Evolutionary conservation across 2,888 invertebrate genomes (phyloP).

Genomic region (Altica lythri): DNA sequence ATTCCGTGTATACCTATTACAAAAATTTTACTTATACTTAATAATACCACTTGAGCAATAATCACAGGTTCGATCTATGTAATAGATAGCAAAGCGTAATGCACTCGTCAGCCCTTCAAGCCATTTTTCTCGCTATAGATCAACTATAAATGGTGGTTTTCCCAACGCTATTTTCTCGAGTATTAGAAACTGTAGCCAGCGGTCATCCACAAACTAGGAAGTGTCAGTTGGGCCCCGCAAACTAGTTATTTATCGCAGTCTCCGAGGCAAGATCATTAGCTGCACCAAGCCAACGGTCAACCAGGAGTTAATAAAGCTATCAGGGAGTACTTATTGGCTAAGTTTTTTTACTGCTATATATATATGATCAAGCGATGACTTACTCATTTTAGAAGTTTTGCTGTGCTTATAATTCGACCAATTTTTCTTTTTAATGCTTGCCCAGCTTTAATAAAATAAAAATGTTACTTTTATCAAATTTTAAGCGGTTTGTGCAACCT

Average conservation of each 20-base stretch:
- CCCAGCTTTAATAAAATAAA: too few relatives aligned
- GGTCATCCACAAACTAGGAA: conserved; percentile 49
- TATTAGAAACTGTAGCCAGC: conserved; percentile 41
- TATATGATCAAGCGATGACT: background rate
- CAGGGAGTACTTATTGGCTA: conserved; percentile 46
- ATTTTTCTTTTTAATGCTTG: too few relatives aligned
- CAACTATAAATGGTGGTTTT: conserved; percentile 35
- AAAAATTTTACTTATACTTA: too few relatives aligned
- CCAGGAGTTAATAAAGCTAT: conserved; percentile 52
- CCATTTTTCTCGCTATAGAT: conserved; percentile 33
- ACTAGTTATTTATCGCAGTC: conserved; percentile 53
- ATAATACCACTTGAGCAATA: background rate
- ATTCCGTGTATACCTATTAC: too few relatives aligned
- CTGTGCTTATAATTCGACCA: too few relatives aligned
- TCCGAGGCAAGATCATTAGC: conserved; percentile 49
- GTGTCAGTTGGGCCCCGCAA: conserved; percentile 44
- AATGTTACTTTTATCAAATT: too few relatives aligned
- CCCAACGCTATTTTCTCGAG: conserved; percentile 33
- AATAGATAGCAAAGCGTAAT: conserved; percentile 16
- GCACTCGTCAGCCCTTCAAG: conserved; percentile 25
- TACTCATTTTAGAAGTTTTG: too few relatives aligned
- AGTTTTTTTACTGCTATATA: conserved; percentile 14
- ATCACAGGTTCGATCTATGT: conserved; percentile 2
- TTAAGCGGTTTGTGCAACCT: too few relatives aligned
- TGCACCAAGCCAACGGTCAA: conserved; percentile 48